Percentiles rank a stretch among this genome's conserved stretches.
These are phyloP conservation scores for Acyrthosiphon pisum DNA, from an alignment of 1,140 invertebrate species.

Conservation along the genomic window DNA sequence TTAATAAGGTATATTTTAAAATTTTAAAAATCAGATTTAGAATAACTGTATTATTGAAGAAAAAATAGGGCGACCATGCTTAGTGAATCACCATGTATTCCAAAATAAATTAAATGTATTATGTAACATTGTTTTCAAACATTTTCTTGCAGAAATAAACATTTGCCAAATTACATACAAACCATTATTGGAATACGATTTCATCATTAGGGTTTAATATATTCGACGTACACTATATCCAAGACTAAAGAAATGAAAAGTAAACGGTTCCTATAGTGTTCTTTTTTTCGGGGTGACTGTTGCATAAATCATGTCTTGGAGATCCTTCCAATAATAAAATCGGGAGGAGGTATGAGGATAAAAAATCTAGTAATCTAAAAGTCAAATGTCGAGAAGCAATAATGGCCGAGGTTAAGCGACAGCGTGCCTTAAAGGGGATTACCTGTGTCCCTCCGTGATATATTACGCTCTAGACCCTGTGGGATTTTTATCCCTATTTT, in stretches of 20 bases:
- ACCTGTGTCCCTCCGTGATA: conserved; percentile 55
- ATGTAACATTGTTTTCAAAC: not conserved
- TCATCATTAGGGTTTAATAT: not conserved
- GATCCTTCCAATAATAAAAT: conserved; percentile 50
- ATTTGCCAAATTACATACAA: not conserved
- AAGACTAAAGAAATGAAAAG: conserved; percentile 38
- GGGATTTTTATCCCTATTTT: conserved; percentile 56
- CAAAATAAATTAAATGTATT: not conserved
- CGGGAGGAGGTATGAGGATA: conserved; percentile 27
- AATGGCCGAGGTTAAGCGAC: conserved; percentile 57
- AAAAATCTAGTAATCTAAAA: conserved; percentile 55
- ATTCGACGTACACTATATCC: conserved; percentile 6
- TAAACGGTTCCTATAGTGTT: conserved; percentile 7
- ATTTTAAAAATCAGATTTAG: not conserved
- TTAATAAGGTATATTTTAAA: too few species aligned
- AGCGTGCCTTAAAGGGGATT: conserved; percentile 54
- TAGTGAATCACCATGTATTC: not conserved
- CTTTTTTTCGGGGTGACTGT: conserved; percentile 31
- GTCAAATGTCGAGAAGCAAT: conserved; percentile 57
- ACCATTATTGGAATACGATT: not conserved
- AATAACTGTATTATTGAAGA: too few species aligned
- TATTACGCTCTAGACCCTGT: conserved; percentile 50
- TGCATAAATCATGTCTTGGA: conserved; percentile 50
- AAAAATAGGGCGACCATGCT: too few species aligned
- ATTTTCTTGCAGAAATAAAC: not conserved